These are phyloP conservation scores for Danaus chrysippus DNA, from an alignment of 2,888 invertebrate genomes.

Conservation along the genomic window DNA sequence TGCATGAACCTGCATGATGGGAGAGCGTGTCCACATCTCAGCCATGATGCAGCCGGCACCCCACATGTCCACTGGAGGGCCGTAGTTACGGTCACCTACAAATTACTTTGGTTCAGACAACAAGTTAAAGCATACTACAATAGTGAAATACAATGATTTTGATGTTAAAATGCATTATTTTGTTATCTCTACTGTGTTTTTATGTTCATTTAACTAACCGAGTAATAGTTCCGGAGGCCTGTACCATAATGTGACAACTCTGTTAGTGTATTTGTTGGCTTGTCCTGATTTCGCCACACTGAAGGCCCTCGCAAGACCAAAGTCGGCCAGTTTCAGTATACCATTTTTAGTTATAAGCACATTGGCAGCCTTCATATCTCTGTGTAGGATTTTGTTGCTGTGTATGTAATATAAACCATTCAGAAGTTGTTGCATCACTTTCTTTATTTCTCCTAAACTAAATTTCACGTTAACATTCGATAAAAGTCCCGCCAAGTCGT, in stretches of 20 bases:
- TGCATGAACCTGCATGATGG: slow-evolving; percentile 86
- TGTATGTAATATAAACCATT: slow-evolving; percentile 98
- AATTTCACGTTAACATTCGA: slow-evolving; percentile 98
- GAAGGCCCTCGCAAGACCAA: slow-evolving; percentile 97
- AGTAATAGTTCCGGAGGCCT: slow-evolving; percentile 79
- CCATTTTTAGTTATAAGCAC: slow-evolving; percentile 97
- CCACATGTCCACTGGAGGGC: slow-evolving; percentile 98
- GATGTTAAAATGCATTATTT: too few species aligned
- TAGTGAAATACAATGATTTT: background rate
- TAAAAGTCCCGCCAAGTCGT: slow-evolving; percentile 96
- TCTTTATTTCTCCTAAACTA: slow-evolving; percentile 97
- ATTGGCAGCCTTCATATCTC: slow-evolving; percentile 99
- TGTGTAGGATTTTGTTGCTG: slow-evolving; percentile 94
- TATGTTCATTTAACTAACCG: slow-evolving; percentile 43
- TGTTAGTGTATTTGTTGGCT: slow-evolving; percentile 93
- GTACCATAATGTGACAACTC: slow-evolving; percentile 99
- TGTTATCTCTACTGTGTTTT: too few species aligned
- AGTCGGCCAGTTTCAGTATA: slow-evolving; percentile 96
- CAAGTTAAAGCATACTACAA: background rate
- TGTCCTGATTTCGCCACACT: slow-evolving; percentile 92
- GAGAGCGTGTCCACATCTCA: slow-evolving; percentile 98
- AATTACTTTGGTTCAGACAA: too few species aligned
- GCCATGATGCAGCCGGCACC: slow-evolving; percentile 99
- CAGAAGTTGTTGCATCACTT: slow-evolving; percentile 83
- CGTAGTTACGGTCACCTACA: slow-evolving; percentile 92